Evolutionary conservation across 2,888 invertebrate genomes (phyloP), one percentile per base, ranked within the genome.

Genomic region (Nudaria mundana): DNA sequence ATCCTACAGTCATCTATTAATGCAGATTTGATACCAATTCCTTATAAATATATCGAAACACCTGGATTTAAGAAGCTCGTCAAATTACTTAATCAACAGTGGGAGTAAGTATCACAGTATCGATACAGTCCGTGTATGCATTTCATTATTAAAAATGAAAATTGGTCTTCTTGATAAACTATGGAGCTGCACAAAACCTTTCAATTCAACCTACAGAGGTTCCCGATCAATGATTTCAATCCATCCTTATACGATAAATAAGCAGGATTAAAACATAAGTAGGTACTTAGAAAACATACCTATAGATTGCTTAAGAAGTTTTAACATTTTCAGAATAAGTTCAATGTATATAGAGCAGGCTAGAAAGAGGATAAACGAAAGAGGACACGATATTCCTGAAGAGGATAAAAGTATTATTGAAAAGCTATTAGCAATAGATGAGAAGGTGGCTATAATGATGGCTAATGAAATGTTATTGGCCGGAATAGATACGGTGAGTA

Each of bases 401-500:
- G 77, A 88, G 50, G 83, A 88, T n/a, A 81, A 87, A 44, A 93
- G 93, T 63, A 85, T 94, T 12, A 76, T 94, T 41, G 92, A 94
- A 67, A 91, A 91, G 56, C 66, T 94, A 15, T 69, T 92, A n/a
- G 85, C 84, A 5, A 85, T 91, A 12, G 91, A 93, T 59, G 89
- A 90, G 40, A 85, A 83, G 59, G 88, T 92, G 6, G 94, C 94
- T 0, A 63, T 91, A 15, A 89, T 92, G 52, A 93, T 94, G 91
- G 92, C 92, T 1, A 87, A 91, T 52, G 94, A 94, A 67, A 91
- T 94, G 91, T 60, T 94, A 16, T 77, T 91, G 30, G 94, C 93
- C 29, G 94, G 94, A 39, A 90, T 93, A 24, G 94, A 94, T 66
- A 94, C 94, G 37, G 94, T 95, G 77, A 82, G 56, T 55, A n/a